Evolutionary conservation across 2,888 invertebrate genomes (phyloP), one percentile per base, ranked within the genome.

Genomic region (Spatulosminthurus flaviceps): DNA sequence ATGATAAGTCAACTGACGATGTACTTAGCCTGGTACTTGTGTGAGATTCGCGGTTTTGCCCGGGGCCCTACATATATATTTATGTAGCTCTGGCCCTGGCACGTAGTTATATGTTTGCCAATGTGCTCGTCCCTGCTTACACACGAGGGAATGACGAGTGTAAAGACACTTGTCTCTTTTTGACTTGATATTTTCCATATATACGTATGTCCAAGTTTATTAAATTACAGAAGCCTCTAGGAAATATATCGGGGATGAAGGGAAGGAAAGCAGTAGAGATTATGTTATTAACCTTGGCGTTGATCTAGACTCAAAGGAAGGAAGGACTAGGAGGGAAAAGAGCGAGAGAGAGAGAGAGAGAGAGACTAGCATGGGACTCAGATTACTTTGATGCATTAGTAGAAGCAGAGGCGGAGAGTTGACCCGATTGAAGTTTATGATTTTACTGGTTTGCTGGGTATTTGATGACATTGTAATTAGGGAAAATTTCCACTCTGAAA

Each of bases 201-300:
- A 64, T 64, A 26, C 4, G 16, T 64, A n/a, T n/a, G n/a, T n/a
- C n/a, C n/a, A n/a, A 64, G 64, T 64, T 64, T 64, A 64, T 64
- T 64, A 64, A 64, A 64, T 64, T 64, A 64, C 64, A 22, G 19
- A 64, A 24, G 64, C 22, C 26, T n/a, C n/a, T 16, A 22, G 13
- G 26, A 11, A 26, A 64, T 22, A 13, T 7, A 5, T 24, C 19
- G 19, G 2, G 16, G 64, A 24, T 22, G 16, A 16, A 64, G 64
- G 24, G 24, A 64, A 2, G 24, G 60, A 21, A 22, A 64, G 24
- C 24, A 24, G 13, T 9, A 51, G 64, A 64, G 64, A 64, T 64
- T 64, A 64, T 24, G 64, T 22, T 64, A 64, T 64, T 64, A 64
- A 64, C 64, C 64, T 64, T n/a, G 16, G 51, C 64, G n/a, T 64